These are phyloP conservation scores for Melinaea marsaeus DNA, from an alignment of 2,888 invertebrate species.

Conservation along the genomic window DNA sequence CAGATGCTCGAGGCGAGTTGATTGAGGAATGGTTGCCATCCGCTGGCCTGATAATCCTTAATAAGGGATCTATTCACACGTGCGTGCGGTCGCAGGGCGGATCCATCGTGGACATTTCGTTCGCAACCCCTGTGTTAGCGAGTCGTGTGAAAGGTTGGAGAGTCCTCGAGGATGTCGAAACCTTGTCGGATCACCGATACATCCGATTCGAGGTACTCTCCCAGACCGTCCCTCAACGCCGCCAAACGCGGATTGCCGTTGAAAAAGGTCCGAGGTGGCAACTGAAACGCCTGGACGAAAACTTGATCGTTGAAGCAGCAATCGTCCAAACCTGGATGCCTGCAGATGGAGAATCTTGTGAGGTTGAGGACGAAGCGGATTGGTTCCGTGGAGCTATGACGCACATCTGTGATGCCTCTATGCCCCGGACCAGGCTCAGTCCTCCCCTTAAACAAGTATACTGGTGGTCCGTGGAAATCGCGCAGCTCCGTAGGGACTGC, in stretches of 20 bases:
- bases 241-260: neutral
- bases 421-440: slow-evolving; percentile 8
- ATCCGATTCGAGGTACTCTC: slow-evolving; percentile 18
- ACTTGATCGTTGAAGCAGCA: slow-evolving; percentile 14
- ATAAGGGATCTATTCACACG: slow-evolving; percentile 26
- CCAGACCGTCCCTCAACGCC: neutral
- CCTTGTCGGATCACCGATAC: slow-evolving; percentile 28
- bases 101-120: slow-evolving; percentile 30
- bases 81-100: slow-evolving; percentile 32
- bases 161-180: slow-evolving; percentile 23
- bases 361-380: slow-evolving; percentile 15
- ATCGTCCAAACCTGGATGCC: slow-evolving; percentile 16
- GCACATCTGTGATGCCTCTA: slow-evolving; percentile 23
- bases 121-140: slow-evolving; percentile 19
- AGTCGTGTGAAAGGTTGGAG: slow-evolving; percentile 20
- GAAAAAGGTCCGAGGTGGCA: slow-evolving; percentile 10
- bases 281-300: slow-evolving; percentile 2
- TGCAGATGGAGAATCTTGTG: neutral
- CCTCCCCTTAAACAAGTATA: slow-evolving; percentile 13
- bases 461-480: slow-evolving; percentile 24
- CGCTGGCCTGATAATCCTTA: slow-evolving; percentile 18
- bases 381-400: slow-evolving; percentile 19
- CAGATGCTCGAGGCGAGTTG: slow-evolving; percentile 19
- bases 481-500: slow-evolving; percentile 11
- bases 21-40: slow-evolving; percentile 26